Evolutionary conservation across 2,797 vertebrate genomes (phyloP).

Genomic region (Botia almorhae): DNA sequence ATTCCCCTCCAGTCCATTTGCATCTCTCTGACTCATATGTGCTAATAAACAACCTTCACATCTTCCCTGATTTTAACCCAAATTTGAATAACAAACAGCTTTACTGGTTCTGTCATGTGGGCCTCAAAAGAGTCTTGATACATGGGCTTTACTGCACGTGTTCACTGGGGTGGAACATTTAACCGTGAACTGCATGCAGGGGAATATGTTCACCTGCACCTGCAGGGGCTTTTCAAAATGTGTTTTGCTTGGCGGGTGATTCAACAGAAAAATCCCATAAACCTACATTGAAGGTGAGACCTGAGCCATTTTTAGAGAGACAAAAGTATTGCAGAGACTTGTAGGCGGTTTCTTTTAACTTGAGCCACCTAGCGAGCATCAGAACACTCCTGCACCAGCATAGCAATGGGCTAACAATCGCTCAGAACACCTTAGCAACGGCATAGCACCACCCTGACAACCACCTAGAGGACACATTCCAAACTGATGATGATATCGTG

Average conservation of each 20-base stretch:
- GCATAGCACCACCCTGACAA: background rate
- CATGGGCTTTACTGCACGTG: background rate
- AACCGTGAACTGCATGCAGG: background rate
- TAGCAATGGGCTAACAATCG: no score
- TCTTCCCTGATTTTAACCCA: slow-evolving; percentile 57
- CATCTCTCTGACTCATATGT: slow-evolving; percentile 61
- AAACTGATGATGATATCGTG: no score
- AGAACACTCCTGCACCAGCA: background rate
- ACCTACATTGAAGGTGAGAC: background rate
- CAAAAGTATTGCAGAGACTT: no score
- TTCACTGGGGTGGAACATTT: background rate
- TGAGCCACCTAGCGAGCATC: no score
- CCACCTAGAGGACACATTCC: background rate
- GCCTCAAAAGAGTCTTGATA: background rate
- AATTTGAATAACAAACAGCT: slow-evolving; percentile 53
- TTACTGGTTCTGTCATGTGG: slow-evolving; percentile 20
- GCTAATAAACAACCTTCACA: slow-evolving; percentile 57
- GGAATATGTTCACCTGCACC: background rate
- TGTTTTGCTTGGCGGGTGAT: no score
- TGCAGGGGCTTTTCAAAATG: background rate
- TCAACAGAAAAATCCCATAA: no score
- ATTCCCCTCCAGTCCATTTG: slow-evolving; percentile 48
- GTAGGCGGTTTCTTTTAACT: background rate
- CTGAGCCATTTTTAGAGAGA: background rate
- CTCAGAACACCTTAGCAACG: background rate